These are phyloP conservation scores for Paraplagusia blochii DNA, from an alignment of 2,113 vertebrate species.

Conservation along the genomic window DNA sequence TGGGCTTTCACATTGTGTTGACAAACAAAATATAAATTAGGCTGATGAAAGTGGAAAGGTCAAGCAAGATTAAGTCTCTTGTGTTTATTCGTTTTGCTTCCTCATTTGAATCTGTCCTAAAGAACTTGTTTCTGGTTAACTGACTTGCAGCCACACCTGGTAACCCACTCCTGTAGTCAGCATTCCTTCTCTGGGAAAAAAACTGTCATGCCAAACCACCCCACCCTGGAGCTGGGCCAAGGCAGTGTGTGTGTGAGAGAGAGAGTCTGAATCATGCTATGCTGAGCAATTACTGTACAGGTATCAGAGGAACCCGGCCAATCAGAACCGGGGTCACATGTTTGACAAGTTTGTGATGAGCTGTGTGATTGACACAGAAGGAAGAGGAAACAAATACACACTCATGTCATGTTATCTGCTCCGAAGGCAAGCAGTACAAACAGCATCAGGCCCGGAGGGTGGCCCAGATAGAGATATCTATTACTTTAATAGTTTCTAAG, in stretches of 20 bases:
- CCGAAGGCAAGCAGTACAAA: no score
- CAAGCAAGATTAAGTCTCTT: conserved; percentile 17
- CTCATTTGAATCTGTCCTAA: conserved; percentile 59
- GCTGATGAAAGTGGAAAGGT: conserved; percentile 14
- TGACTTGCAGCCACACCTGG: conserved; percentile 83
- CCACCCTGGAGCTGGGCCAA: conserved; percentile 78
- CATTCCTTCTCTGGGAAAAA: conserved; percentile 81
- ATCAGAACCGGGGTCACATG: conserved; percentile 68
- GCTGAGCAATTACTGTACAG: conserved; percentile 57
- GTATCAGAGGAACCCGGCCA: conserved; percentile 58
- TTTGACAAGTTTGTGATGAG: conserved; percentile 74
- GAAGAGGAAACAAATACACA: no score
- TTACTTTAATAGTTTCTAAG: no score
- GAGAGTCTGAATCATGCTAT: conserved; percentile 10
- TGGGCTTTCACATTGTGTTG: background rate
- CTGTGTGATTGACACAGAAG: conserved; percentile 4
- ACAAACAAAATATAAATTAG: background rate
- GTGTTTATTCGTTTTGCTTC: conserved; percentile 30
- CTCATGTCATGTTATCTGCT: no score
- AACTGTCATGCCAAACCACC: conserved; percentile 78
- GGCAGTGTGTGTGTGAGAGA: conserved; percentile 18
- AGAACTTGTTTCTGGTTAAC: conserved; percentile 79
- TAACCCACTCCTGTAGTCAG: conserved; percentile 78
- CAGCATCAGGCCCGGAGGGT: no score
- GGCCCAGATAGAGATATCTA: no score